Conservation (phyloP, 1,140 invertebrate genomes). For the Chrysomallon squamiferum region DNA sequence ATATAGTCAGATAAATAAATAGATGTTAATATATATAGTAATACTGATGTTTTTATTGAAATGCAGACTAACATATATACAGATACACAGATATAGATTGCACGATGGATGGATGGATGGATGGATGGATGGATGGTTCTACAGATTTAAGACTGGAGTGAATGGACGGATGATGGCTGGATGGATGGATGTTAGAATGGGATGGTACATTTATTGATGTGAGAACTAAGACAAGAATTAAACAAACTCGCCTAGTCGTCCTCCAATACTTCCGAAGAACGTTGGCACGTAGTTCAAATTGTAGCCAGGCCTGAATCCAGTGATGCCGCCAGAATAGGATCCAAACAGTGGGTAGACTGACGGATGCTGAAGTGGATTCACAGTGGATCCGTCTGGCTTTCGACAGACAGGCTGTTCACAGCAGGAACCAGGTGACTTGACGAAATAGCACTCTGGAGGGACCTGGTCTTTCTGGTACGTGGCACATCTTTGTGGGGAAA, state of each 20-base stretch:
- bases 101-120: too few species aligned
- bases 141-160: too few species aligned
- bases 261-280: conserved; percentile 4
- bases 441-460: background rate
- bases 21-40: too few species aligned
- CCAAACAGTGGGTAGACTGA: conserved; percentile 15
- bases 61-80: too few species aligned
- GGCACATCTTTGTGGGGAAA: background rate
- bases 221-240: too few species aligned
- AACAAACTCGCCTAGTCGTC: conserved; percentile 12
- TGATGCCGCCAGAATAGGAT: conserved; percentile 22
- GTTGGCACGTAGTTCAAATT: background rate
- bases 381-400: conserved; percentile 31
- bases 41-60: too few species aligned
- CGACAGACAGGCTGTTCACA: conserved; percentile 39
- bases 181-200: too few species aligned
- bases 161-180: too few species aligned
- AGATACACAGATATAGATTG: too few species aligned
- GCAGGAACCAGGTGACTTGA: conserved; percentile 14
- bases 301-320: conserved; percentile 44
- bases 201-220: too few species aligned
- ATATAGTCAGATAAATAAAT: too few species aligned
- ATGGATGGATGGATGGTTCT: too few species aligned
- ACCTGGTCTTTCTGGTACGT: background rate
- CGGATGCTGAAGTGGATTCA: conserved; percentile 14